These are phyloP conservation scores for Montipora capricornis DNA, from an alignment of 64 coral and sea anemone genomes.

Conservation along the genomic window DNA sequence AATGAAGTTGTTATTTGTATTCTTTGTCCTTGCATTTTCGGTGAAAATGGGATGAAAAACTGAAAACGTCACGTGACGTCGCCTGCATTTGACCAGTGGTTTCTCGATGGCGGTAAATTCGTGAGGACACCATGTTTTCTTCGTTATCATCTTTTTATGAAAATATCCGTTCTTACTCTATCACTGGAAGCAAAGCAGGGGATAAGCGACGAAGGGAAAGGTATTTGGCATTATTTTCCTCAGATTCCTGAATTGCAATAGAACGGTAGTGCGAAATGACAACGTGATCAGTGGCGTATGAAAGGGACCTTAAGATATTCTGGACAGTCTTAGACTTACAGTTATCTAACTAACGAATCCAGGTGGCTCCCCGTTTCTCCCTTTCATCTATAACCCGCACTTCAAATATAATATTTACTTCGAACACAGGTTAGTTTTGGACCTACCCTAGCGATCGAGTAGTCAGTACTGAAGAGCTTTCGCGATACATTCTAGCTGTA, in stretches of 20 bases:
- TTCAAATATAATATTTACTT: no score
- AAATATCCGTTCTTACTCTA: conserved; percentile 46
- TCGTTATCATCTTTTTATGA: conserved; percentile 53
- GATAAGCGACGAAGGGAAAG: conserved; percentile 43
- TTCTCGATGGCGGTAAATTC: conserved; percentile 38
- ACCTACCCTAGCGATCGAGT: no score
- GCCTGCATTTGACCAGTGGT: conserved; percentile 56
- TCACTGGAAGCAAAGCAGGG: conserved; percentile 30
- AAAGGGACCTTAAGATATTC: no score
- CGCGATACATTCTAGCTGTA: no score
- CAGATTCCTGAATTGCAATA: background rate
- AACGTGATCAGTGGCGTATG: no score
- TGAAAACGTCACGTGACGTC: conserved; percentile 7
- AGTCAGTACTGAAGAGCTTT: no score
- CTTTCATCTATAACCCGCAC: no score
- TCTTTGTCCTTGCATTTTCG: background rate
- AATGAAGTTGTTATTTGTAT: no score
- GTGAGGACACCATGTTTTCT: conserved; percentile 46
- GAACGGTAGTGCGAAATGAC: background rate
- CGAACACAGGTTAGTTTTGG: no score
- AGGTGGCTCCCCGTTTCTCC: no score
- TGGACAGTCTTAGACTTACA: no score
- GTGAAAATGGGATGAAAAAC: background rate
- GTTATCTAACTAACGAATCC: no score
- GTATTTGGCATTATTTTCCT: background rate